Base-by-base conservation (phyloP, 2,888 invertebrate species). In the Melanargia galathea region DNA sequence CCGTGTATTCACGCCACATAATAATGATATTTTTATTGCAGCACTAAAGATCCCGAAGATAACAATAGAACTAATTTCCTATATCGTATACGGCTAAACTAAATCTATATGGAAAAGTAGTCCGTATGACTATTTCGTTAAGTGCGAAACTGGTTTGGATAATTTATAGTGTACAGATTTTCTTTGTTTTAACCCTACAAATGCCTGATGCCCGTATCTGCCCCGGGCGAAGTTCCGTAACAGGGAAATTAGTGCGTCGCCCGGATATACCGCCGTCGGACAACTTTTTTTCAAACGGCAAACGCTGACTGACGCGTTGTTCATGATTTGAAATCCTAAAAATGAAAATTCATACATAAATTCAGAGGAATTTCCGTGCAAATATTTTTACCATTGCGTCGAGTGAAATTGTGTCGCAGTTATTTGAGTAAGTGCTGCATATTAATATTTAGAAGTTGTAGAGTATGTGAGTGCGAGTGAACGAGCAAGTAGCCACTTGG, bases 1-100 rank as follows among this genome's bases (percentile, higher is more conserved):
- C 56, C 33, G 45, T 52, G 30, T 56, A 61, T 64, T 52, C 64
- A 64, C 64, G 64, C 61, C 61, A 64, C 46, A 51, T 45, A 22
- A 57, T 51, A 64, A 61, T 57, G 57, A 52, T 57, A 57, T 57
- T 64, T 64, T 64, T 61, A 61, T 64, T 61, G 46, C 26, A 43
- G 20, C 52, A 51, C 40, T 64, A 64, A 64, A 64, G 49, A 57
- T 30, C 18, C 35, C 30, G 49, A 33, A 55, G 35, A 45, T 35
- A 58, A 58, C 51, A 51, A 60, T 57, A 48, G 48, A 20, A 57
- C 18, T 30, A 43, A 35, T 18, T 52, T 45, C 30, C 26, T 49
- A 51, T 49, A 49, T 62, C 40, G 22, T 22, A 55, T 30, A 18
- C 51, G 33, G 18, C 26, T 18, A 18, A 51, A n/a, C 16, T 4